Base-by-base conservation (phyloP, 2,113 vertebrate species). In the Plectropomus leopardus region DNA sequence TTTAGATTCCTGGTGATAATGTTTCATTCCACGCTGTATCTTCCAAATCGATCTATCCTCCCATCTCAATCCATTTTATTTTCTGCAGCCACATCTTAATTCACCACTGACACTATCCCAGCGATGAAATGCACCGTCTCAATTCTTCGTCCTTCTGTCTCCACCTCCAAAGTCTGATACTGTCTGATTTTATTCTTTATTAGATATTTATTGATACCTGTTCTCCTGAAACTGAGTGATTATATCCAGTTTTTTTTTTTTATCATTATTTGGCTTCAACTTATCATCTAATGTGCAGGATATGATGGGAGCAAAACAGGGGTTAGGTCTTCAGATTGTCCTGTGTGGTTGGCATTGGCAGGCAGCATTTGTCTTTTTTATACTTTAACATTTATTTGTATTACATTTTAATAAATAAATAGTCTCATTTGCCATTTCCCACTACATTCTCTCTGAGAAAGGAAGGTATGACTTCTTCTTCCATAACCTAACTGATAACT, bases 391-490 rank as follows among this genome's bases (percentile, higher is more conserved):
- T 40, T 40, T 40, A 40, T 40, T 40, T 40, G 96, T 96, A 97
- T 97, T 97, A 96, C 95, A 96, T 96, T 96, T 96, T 96, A 40
- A 97, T 97, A 96, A 96, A 60, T n/a, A 95, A 94, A 94, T 48
- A 95, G 36, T 10, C 36, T 8, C 95, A 97, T 96, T 96, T 96
- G 94, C 96, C 95, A 96, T 96, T 24, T 32, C 24, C 50, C 21
- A 96, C 32, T 73, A 40, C 36, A 7, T 40, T 10, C 48, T 64
- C 17, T 40, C 57, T 94, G n/a, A 94, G 90, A 92, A 92, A 94
- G 94, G 95, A 93, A 93, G 94, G 92, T 95, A 90, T 94, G 94
- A 94, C 93, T 7, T 17, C 5, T 96, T 96, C 96, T 90, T 88
- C 86, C 78, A 82, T 85, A 89, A 90, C 93, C 92, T 24, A 94